These are phyloP conservation scores for Gadopsis bispinosus DNA, from an alignment of 2,797 vertebrate species.

Conservation along the genomic window DNA sequence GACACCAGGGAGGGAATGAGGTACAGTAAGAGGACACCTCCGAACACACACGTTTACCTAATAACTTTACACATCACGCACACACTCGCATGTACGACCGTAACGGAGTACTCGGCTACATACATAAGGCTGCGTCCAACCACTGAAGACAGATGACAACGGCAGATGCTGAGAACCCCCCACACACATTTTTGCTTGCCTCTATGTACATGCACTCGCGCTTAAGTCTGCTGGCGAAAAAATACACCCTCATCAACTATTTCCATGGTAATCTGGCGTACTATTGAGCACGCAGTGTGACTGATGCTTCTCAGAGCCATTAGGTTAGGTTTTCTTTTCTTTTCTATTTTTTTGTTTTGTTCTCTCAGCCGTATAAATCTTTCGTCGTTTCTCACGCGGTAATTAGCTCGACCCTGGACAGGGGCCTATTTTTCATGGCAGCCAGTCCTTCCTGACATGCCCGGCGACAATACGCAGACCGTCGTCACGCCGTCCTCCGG, in stretches of 20 bases:
- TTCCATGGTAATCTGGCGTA: conserved; percentile 56
- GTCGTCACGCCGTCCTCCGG: conserved; percentile 29
- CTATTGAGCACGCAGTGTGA: conserved; percentile 50
- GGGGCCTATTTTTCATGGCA: conserved; percentile 74
- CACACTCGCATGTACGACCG: neutral
- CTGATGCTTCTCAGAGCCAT: conserved; percentile 52
- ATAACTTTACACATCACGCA: conserved; percentile 18
- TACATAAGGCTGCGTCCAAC: conserved; percentile 18
- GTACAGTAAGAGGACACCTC: conserved; percentile 30
- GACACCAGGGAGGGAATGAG: conserved; percentile 24
- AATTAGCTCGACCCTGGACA: conserved; percentile 61
- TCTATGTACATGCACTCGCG: neutral
- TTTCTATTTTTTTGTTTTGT: conserved; percentile 12
- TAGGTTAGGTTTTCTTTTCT: conserved; percentile 45
- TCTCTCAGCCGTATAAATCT: conserved; percentile 54
- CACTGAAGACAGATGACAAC: conserved; percentile 31
- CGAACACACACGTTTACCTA: conserved; percentile 15
- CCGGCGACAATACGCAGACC: conserved; percentile 68
- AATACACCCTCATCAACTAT: conserved; percentile 33
- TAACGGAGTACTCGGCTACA: conserved; percentile 31
- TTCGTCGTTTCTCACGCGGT: conserved; percentile 64
- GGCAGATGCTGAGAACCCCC: conserved; percentile 47
- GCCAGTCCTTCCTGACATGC: conserved; percentile 63
- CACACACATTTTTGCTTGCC: neutral
- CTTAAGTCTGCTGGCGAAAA: conserved; percentile 24